A percentile compares a stretch with the other conserved stretches of the same genome.
phyloP scores from a whole-genome alignment of 2,797 vertebrate genomes.

The Mus minutoides region DNA sequence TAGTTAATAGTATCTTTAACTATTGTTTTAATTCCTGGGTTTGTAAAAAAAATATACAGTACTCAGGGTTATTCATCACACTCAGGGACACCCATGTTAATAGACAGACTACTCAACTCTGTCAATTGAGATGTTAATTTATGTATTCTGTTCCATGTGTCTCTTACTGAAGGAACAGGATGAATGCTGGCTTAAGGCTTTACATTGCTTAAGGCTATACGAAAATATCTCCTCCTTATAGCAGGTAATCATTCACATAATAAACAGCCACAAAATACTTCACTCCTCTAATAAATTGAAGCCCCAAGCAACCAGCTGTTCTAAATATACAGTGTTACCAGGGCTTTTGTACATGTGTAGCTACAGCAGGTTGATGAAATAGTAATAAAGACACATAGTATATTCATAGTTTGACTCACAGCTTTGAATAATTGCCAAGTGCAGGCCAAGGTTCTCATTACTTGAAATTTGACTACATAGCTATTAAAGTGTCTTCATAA shows the following conservation, averaged over 20 bases:
- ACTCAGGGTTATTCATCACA: not conserved
- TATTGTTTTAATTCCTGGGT: not conserved
- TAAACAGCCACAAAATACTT: slow-evolving; percentile 73
- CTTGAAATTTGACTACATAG: slow-evolving; percentile 48
- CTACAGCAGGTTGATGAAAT: slow-evolving; percentile 24
- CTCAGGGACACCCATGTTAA: not conserved
- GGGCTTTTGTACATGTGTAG: slow-evolving; percentile 23
- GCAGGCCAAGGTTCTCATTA: slow-evolving; percentile 46
- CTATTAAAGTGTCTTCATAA: slow-evolving; percentile 47
- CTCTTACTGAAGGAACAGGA: slow-evolving; percentile 43
- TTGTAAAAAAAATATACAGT: not conserved
- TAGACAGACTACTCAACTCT: not conserved
- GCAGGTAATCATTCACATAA: slow-evolving; percentile 65
- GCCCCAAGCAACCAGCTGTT: slow-evolving; percentile 68
- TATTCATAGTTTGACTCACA: slow-evolving; percentile 60
- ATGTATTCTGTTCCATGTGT: slow-evolving; percentile 1
- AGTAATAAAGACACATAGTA: slow-evolving; percentile 59
- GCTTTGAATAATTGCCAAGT: slow-evolving; percentile 66
- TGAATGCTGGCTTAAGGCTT: slow-evolving; percentile 64
- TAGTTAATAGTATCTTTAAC: not conserved
- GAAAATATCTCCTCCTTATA: slow-evolving; percentile 64
- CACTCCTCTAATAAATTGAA: slow-evolving; percentile 54
- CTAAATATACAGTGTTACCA: slow-evolving; percentile 20
- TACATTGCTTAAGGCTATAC: slow-evolving; percentile 54
- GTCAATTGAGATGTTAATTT: slow-evolving; percentile 66